Evolutionary conservation across 2,888 invertebrate genomes (phyloP).

Genomic region (Phengaris arion): DNA sequence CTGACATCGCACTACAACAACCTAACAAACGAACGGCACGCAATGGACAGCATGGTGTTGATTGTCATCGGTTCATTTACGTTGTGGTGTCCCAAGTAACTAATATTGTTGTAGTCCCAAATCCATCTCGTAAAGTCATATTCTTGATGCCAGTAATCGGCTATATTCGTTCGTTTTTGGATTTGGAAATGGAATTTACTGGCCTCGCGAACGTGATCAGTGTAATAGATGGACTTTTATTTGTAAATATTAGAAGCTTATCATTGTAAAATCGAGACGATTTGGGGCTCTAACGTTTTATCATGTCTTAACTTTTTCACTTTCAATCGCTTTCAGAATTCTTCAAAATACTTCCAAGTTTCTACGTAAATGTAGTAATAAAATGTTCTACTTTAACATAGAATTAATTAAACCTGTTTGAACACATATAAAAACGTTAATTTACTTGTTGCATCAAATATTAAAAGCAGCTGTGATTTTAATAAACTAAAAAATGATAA

Average conservation of each 20-base stretch:
- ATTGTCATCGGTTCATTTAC: slow-evolving; percentile 38
- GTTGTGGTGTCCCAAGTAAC: slow-evolving; percentile 41
- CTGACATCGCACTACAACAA: slow-evolving; percentile 41
- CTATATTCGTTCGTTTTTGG: not conserved
- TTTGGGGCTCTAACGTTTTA: slow-evolving; percentile 35
- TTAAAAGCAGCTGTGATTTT: not conserved
- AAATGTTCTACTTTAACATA: not conserved
- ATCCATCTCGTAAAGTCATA: slow-evolving; percentile 20
- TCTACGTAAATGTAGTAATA: not conserved
- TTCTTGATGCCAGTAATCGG: not conserved
- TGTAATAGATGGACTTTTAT: not conserved
- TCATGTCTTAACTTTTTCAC: slow-evolving; percentile 37
- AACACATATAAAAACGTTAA: not conserved
- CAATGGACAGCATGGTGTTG: slow-evolving; percentile 46
- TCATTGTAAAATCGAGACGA: slow-evolving; percentile 7
- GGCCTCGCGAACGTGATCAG: slow-evolving; percentile 12
- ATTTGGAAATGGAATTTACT: not conserved
- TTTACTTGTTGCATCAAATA: not conserved
- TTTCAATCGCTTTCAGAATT: slow-evolving; percentile 41
- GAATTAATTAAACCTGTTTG: not conserved
- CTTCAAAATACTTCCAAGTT: slow-evolving; percentile 37
- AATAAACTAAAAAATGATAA: no score
- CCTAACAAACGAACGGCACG: slow-evolving; percentile 45
- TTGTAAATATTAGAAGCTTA: slow-evolving; percentile 25
- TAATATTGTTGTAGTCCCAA: slow-evolving; percentile 37